Evolutionary conservation across 2,797 vertebrate species (phyloP).

Genomic region (Gallinago solitaria): DNA sequence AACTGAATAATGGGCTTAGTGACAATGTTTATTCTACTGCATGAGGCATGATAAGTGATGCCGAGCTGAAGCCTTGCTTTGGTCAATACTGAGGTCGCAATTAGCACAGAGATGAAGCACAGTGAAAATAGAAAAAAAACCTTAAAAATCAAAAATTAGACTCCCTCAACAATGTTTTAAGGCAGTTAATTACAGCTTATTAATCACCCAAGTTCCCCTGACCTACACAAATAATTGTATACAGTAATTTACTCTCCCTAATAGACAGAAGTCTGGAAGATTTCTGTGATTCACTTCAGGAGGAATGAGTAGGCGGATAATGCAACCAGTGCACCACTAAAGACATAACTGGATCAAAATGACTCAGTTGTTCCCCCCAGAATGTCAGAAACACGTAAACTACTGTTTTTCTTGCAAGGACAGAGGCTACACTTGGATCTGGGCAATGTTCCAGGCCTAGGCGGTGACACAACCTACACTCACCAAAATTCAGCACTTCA

Average conservation of each 20-base stretch:
- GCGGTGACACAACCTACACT: background rate
- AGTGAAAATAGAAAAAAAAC: background rate
- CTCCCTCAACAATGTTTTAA: background rate
- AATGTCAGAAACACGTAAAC: background rate
- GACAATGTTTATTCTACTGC: background rate
- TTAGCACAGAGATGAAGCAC: background rate
- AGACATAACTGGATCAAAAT: background rate
- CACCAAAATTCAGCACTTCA: background rate
- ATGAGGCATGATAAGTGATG: background rate
- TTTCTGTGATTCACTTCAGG: background rate
- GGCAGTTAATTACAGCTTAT: background rate
- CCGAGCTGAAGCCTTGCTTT: conserved; percentile 36
- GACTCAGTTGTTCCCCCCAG: background rate
- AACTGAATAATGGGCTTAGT: conserved; percentile 40
- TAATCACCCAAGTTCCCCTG: background rate
- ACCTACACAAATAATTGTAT: background rate
- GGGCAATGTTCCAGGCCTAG: background rate
- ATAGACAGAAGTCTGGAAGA: background rate
- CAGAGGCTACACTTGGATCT: background rate
- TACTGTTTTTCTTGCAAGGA: background rate
- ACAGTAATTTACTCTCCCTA: background rate
- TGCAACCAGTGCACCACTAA: background rate
- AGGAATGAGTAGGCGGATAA: background rate
- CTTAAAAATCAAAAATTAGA: background rate
- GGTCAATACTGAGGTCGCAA: background rate